phyloP scores from a whole-genome alignment of 2,888 invertebrate genomes.

The Agapetus fuscipes region DNA sequence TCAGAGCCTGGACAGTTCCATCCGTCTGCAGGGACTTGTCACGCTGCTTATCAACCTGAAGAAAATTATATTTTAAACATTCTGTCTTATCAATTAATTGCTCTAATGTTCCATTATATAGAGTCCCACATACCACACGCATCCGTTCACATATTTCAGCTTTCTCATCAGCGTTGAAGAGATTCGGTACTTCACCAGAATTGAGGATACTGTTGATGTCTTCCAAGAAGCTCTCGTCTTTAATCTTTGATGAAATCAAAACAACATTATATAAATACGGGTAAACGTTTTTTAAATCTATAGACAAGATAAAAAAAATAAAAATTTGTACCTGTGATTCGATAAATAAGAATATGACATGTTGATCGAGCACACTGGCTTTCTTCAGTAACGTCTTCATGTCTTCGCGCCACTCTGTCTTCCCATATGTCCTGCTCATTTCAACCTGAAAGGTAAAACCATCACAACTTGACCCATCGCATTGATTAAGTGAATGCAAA shows the following conservation, averaged over 20 bases:
- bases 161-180: slow-evolving; percentile 78
- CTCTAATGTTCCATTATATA: neutral
- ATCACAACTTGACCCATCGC: too few relatives aligned
- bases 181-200: slow-evolving; percentile 88
- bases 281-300: too few relatives aligned
- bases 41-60: slow-evolving; percentile 72
- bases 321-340: slow-evolving; percentile 64
- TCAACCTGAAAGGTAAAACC: slow-evolving; percentile 63
- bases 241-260: too few relatives aligned
- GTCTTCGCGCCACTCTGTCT: slow-evolving; percentile 86
- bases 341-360: slow-evolving; percentile 83
- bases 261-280: too few relatives aligned
- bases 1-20: slow-evolving; percentile 81
- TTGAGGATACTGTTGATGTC: slow-evolving; percentile 89
- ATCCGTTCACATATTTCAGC: slow-evolving; percentile 89
- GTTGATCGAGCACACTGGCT: slow-evolving; percentile 73
- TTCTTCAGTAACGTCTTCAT: slow-evolving; percentile 71
- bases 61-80: slow-evolving; percentile 1
- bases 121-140: slow-evolving; percentile 52
- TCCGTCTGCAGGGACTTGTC: slow-evolving; percentile 85
- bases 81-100: neutral
- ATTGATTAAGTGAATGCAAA: neutral
- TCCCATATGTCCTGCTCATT: slow-evolving; percentile 77
- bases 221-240: slow-evolving; percentile 87
- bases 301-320: slow-evolving; percentile 1